Evolutionary conservation across 2,797 vertebrate species (phyloP).

Genomic region (Sebastolobus alascanus): DNA sequence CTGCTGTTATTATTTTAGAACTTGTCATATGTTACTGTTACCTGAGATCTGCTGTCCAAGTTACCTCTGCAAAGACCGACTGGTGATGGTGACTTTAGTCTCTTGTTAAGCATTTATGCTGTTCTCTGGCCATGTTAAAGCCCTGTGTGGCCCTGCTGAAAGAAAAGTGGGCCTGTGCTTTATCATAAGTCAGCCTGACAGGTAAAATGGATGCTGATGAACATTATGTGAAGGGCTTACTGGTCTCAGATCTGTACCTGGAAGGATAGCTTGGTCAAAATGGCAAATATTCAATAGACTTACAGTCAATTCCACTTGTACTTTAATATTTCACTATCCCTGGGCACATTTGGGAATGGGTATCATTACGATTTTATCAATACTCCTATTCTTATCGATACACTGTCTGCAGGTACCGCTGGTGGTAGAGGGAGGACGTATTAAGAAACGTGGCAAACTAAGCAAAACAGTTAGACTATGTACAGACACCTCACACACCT

Average conservation of each 20-base stretch:
- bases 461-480: no score
- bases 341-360: neutral
- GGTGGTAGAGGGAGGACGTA: no score
- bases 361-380: neutral
- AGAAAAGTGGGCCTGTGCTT: constrained; percentile 23
- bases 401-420: no score
- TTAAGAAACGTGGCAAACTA: no score
- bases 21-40: neutral
- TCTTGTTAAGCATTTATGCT: constrained; percentile 44
- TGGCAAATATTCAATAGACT: constrained; percentile 4
- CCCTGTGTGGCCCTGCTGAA: constrained; percentile 19
- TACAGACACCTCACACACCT: no score
- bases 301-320: neutral
- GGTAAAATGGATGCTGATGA: constrained; percentile 26
- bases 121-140: constrained; percentile 33
- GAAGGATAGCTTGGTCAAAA: neutral
- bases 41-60: constrained; percentile 19
- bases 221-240: neutral
- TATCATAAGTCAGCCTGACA: constrained; percentile 24
- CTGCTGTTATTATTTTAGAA: constrained; percentile 25
- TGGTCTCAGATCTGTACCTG: constrained; percentile 13
- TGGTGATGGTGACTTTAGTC: constrained; percentile 26
- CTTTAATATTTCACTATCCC: neutral
- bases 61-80: constrained; percentile 28
- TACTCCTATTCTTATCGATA: neutral